phyloP scores from a whole-genome alignment of 2,797 vertebrate species.

The Ibycter americanus region DNA sequence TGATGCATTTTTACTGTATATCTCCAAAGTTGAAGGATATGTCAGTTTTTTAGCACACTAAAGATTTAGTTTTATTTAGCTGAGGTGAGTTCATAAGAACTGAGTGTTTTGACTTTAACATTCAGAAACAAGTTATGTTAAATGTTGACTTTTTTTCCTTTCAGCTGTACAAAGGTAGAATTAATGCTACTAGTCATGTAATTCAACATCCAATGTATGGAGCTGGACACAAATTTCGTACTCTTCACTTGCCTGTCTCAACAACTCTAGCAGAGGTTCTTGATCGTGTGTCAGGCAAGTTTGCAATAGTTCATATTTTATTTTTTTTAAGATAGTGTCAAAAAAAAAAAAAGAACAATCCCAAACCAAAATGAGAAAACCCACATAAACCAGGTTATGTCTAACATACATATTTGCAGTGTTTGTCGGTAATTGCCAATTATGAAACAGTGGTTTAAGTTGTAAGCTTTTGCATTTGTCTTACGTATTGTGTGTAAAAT shows the following conservation, averaged over 20 bases:
- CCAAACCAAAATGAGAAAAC: neutral
- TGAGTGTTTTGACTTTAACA: neutral
- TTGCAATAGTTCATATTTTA: neutral
- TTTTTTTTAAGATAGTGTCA: neutral
- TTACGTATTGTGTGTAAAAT: neutral
- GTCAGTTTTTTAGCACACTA: neutral
- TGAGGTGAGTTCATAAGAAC: neutral
- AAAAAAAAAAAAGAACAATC: neutral
- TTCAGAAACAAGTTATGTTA: neutral
- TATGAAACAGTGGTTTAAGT: neutral
- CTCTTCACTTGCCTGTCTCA: conserved; percentile 95
- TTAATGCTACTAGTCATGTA: conserved; percentile 98
- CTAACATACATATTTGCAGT: neutral
- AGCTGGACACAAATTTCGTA: conserved; percentile 97
- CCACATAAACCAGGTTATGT: neutral
- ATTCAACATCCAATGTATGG: conserved; percentile 99
- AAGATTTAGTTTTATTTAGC: neutral
- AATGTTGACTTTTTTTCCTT: conserved; percentile 22
- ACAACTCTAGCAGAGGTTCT: conserved; percentile 96
- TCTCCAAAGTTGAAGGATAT: neutral
- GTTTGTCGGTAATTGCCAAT: neutral
- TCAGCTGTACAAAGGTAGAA: conserved; percentile 97
- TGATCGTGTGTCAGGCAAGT: conserved; percentile 94
- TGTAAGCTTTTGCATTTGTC: neutral
- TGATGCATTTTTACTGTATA: neutral